A percentile compares a stretch with the other conserved stretches of the same genome.
Evolutionary conservation across 64 coral and sea anemone species (phyloP).

Genomic region (Catalaphyllia jardinei): DNA sequence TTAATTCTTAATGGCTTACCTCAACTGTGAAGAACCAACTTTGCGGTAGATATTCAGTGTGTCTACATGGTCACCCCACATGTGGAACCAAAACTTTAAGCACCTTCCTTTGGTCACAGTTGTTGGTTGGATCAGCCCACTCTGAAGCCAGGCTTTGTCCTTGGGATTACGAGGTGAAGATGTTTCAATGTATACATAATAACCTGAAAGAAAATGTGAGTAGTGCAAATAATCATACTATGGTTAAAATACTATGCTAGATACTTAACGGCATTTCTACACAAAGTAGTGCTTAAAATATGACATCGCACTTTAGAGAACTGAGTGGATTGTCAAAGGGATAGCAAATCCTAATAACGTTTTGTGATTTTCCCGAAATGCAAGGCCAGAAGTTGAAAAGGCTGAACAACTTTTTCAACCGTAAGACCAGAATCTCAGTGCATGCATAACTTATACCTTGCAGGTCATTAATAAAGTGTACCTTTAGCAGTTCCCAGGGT

Average conservation of each 20-base stretch:
- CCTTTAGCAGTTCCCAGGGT: constrained; percentile 74
- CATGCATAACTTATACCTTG: no score
- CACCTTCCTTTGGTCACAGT: constrained; percentile 79
- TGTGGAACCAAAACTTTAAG: constrained; percentile 97
- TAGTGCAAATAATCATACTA: not conserved
- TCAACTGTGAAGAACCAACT: constrained; percentile 62
- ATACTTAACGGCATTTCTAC: no score
- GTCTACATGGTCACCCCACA: constrained; percentile 93
- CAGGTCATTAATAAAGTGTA: not conserved
- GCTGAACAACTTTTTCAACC: no score
- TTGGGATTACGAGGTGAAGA: constrained; percentile 58
- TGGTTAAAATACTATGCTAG: no score
- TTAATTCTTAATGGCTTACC: constrained; percentile 15
- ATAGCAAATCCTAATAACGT: no score
- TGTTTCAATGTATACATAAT: constrained; percentile 96
- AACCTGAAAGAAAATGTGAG: constrained; percentile 42
- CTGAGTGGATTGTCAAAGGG: no score
- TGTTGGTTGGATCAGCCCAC: constrained; percentile 74
- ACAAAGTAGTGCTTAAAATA: no score
- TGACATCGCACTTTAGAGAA: no score
- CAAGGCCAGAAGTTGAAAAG: no score
- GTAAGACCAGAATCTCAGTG: no score
- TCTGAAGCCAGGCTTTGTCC: constrained; percentile 87
- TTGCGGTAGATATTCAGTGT: constrained; percentile 81
- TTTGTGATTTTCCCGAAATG: no score